Conservation (phyloP, 2,113 vertebrate species). For the Dipodomys ordii region DNA sequence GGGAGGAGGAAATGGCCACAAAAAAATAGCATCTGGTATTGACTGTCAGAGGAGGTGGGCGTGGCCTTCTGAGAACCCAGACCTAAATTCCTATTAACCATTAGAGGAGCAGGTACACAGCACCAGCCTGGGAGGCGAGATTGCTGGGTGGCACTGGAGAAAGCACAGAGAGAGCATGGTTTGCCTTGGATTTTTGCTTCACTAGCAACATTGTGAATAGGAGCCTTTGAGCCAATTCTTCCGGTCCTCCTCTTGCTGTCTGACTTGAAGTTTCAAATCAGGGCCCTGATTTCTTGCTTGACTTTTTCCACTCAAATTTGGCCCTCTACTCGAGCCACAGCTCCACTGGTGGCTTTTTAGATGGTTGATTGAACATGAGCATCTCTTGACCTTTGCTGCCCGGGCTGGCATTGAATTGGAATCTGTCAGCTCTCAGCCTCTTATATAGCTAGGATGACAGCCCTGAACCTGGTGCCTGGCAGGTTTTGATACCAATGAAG, state of each 20-base stretch:
- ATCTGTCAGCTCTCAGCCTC: too few relatives aligned
- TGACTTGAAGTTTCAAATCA: not conserved
- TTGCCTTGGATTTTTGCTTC: not conserved
- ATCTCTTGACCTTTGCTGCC: too few relatives aligned
- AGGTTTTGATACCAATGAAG: not conserved
- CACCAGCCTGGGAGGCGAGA: not conserved
- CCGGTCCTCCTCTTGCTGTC: not conserved
- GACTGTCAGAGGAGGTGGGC: not conserved
- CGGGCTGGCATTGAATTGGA: too few relatives aligned
- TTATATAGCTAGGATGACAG: too few relatives aligned
- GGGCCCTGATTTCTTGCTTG: too few relatives aligned
- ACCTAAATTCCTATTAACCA: not conserved
- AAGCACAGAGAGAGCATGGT: not conserved
- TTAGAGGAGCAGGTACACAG: not conserved
- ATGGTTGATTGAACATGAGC: too few relatives aligned
- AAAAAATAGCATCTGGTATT: slow-evolving; percentile 20
- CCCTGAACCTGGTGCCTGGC: too few relatives aligned
- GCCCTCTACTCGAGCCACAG: too few relatives aligned
- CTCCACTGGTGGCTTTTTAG: too few relatives aligned
- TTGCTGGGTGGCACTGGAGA: not conserved
- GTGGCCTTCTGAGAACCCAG: not conserved
- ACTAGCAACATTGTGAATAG: not conserved
- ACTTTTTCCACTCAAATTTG: too few relatives aligned
- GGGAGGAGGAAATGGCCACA: slow-evolving; percentile 18
- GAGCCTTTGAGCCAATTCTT: not conserved